Conservation (phyloP, 2,797 vertebrate genomes). For the Pangasius mekongensis region DNA sequence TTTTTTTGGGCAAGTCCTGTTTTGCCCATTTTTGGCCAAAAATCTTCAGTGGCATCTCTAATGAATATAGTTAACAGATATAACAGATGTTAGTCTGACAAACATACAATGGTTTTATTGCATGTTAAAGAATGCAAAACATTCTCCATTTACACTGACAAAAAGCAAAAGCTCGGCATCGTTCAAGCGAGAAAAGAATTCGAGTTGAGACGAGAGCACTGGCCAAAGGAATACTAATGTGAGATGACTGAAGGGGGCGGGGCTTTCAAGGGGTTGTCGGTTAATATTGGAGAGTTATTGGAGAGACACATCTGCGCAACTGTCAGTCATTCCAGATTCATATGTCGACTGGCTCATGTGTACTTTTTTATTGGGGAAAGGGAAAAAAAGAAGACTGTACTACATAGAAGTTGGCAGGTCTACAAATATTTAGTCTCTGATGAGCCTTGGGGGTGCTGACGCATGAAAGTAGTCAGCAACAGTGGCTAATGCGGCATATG, state of each 20-base stretch:
- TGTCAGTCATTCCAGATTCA: neutral
- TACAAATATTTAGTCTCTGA: neutral
- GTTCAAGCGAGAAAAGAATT: neutral
- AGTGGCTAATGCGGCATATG: neutral
- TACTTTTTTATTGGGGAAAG: neutral
- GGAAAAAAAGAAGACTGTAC: neutral
- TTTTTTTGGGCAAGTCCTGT: neutral
- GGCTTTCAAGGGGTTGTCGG: neutral
- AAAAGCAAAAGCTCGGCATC: neutral
- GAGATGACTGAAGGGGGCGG: no score
- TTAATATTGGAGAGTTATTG: neutral
- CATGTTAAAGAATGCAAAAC: neutral
- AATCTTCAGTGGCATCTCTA: neutral
- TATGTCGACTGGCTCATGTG: neutral
- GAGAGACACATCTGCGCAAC: neutral
- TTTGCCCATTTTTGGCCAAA: neutral
- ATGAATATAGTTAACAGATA: neutral
- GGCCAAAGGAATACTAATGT: neutral
- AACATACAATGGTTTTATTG: neutral
- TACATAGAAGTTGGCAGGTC: neutral
- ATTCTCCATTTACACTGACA: neutral
- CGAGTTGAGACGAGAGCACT: neutral
- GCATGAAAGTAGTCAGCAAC: neutral
- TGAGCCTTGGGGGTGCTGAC: neutral
- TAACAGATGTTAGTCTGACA: neutral